Percentiles rank a stretch among this genome's conserved stretches.
Conservation (phyloP, 2,797 vertebrate species). For the Sciaenops ocellatus region DNA sequence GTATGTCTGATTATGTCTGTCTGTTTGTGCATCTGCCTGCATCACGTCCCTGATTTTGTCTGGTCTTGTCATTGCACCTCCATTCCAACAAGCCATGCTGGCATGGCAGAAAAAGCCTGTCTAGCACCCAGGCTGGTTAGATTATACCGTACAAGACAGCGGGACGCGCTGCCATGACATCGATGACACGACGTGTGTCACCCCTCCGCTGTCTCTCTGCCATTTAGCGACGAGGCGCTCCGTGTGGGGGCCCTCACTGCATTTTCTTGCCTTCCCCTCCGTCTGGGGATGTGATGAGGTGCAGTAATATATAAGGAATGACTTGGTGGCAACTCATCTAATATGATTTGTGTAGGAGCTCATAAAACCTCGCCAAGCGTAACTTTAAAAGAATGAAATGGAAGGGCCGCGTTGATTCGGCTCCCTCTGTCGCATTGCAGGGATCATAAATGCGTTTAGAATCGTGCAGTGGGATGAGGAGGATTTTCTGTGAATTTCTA, state of each 20-base stretch:
- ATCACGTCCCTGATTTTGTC: slow-evolving; percentile 44
- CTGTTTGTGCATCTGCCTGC: slow-evolving; percentile 54
- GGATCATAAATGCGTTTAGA: slow-evolving; percentile 70
- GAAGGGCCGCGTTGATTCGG: slow-evolving; percentile 65
- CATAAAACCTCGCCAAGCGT: slow-evolving; percentile 79
- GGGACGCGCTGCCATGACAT: slow-evolving; percentile 70
- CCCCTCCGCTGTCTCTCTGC: slow-evolving; percentile 67
- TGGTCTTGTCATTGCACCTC: slow-evolving; percentile 44
- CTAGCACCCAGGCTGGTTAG: slow-evolving; percentile 63
- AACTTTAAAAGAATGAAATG: slow-evolving; percentile 80
- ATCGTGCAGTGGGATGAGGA: slow-evolving; percentile 45
- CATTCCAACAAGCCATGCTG: slow-evolving; percentile 59
- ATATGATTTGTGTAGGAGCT: slow-evolving; percentile 82
- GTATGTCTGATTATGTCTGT: slow-evolving; percentile 52
- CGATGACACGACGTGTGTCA: slow-evolving; percentile 72
- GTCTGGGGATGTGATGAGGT: slow-evolving; percentile 69
- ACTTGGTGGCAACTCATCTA: slow-evolving; percentile 79
- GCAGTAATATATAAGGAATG: slow-evolving; percentile 79
- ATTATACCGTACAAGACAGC: slow-evolving; percentile 72
- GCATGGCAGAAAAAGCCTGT: slow-evolving; percentile 65
- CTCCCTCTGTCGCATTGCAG: slow-evolving; percentile 80
- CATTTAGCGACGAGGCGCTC: slow-evolving; percentile 60
- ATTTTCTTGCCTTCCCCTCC: slow-evolving; percentile 46
- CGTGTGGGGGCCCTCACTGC: slow-evolving; percentile 37
- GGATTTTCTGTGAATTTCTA: slow-evolving; percentile 65